These are phyloP conservation scores for Spialia ferax DNA, from an alignment of 2,888 invertebrate species.

Conservation along the genomic window DNA sequence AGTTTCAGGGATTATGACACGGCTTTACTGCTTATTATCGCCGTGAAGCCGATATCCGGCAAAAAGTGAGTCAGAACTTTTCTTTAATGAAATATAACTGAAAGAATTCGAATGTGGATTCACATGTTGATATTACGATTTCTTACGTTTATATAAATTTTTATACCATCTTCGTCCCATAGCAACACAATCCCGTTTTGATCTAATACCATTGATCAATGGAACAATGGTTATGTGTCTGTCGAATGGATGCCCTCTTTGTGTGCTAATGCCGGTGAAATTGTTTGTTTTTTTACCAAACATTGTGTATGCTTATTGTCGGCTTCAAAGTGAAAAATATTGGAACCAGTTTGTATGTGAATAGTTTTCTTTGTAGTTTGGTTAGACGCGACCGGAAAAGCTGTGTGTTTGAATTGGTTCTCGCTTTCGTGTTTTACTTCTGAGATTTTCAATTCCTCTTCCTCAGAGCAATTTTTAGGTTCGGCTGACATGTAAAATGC, in stretches of 20 bases:
- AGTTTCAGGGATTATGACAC: too few relatives aligned
- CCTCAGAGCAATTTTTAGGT: not conserved
- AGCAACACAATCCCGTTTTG: not conserved
- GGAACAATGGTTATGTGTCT: slow-evolving; percentile 31
- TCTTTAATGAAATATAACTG: too few relatives aligned
- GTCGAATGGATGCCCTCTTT: slow-evolving; percentile 45
- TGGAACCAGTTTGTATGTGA: slow-evolving; percentile 12
- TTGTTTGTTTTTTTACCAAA: slow-evolving; percentile 34
- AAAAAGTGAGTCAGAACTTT: too few relatives aligned
- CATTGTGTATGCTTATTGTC: slow-evolving; percentile 13
- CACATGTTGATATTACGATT: not conserved
- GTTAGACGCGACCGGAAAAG: not conserved
- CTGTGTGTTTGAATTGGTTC: not conserved
- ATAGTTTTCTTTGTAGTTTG: not conserved
- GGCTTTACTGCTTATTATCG: too few relatives aligned
- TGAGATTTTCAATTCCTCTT: not conserved
- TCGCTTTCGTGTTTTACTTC: not conserved
- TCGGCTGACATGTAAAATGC: not conserved
- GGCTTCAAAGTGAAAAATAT: slow-evolving; percentile 2
- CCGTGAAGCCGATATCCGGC: too few relatives aligned
- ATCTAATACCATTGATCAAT: slow-evolving; percentile 26
- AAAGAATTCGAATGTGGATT: not conserved
- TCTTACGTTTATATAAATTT: not conserved
- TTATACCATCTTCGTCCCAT: not conserved
- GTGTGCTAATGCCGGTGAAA: slow-evolving; percentile 57